Conservation (phyloP, 2,113 vertebrate genomes). For the Leptobrachium leishanense region DNA sequence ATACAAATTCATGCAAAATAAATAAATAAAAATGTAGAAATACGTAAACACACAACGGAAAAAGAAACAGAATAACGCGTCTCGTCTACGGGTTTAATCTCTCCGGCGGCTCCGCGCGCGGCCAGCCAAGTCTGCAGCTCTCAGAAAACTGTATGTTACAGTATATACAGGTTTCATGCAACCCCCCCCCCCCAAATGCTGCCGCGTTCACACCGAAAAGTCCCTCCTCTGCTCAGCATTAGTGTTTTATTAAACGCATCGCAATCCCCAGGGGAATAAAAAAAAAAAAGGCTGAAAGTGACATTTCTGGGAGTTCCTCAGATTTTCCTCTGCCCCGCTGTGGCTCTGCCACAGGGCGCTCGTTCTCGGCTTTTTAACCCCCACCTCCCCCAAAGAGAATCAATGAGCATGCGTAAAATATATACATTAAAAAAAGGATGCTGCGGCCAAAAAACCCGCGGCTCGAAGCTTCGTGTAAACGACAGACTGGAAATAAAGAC, state of each 20-base stretch:
- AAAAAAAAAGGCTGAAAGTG: neutral
- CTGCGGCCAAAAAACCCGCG: too few relatives aligned
- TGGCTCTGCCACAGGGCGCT: too few relatives aligned
- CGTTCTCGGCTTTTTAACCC: too few relatives aligned
- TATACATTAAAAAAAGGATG: too few relatives aligned
- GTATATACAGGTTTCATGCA: constrained; percentile 4
- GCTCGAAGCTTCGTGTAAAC: too few relatives aligned
- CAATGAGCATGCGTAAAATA: too few relatives aligned
- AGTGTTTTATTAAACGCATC: constrained; percentile 1
- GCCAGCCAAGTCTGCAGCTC: constrained; percentile 15
- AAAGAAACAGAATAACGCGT: neutral
- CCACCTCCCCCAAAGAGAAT: too few relatives aligned
- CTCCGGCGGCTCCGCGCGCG: neutral
- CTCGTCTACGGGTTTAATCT: neutral
- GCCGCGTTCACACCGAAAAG: neutral
- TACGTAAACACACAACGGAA: constrained; percentile 4
- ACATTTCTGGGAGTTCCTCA: neutral
- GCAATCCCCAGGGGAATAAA: neutral
- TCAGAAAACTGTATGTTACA: constrained; percentile 21
- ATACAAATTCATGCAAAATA: constrained; percentile 24
- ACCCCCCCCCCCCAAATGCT: neutral
- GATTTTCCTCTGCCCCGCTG: neutral
- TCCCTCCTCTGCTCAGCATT: neutral
- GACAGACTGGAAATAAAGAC: too few relatives aligned
- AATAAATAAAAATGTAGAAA: neutral